phyloP scores from a whole-genome alignment of 2,113 vertebrate species.

The Saccopteryx bilineata region DNA sequence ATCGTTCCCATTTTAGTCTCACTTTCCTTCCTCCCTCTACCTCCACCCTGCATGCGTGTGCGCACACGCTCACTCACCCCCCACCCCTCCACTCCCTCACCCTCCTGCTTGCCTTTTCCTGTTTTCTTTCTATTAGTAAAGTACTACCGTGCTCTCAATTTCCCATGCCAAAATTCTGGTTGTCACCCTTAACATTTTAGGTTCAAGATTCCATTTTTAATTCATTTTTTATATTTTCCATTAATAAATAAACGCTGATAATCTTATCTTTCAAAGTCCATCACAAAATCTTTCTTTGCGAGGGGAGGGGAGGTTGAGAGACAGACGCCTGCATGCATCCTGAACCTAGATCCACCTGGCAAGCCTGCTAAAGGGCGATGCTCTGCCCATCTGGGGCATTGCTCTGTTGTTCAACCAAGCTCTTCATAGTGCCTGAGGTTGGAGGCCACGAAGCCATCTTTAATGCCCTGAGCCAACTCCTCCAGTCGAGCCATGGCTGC shows the following conservation, averaged over 20 bases:
- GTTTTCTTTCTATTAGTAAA: not conserved
- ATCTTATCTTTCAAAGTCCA: conserved; percentile 18
- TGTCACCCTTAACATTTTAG: conserved; percentile 20
- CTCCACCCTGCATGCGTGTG: not conserved
- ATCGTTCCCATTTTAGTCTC: not conserved
- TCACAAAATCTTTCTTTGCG: not conserved
- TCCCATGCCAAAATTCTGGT: not conserved
- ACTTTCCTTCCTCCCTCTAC: not conserved
- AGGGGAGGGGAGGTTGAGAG: too few species aligned
- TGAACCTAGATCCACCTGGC: too few species aligned
- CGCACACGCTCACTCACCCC: too few species aligned
- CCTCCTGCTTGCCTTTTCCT: not conserved
- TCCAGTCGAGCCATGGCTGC: too few species aligned
- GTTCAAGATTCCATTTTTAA: conserved; percentile 23
- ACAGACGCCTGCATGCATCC: too few species aligned
- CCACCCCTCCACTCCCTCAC: not conserved
- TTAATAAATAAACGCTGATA: not conserved
- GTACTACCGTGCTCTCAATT: not conserved
- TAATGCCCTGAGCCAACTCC: too few species aligned
- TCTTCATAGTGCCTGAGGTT: too few species aligned
- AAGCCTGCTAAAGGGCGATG: too few species aligned
- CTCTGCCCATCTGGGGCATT: too few species aligned
- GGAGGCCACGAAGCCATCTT: too few species aligned
- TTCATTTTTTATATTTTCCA: not conserved
- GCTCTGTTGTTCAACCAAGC: too few species aligned